phyloP scores from a whole-genome alignment of 2,113 vertebrate species.

The Apaloderma vittatum region DNA sequence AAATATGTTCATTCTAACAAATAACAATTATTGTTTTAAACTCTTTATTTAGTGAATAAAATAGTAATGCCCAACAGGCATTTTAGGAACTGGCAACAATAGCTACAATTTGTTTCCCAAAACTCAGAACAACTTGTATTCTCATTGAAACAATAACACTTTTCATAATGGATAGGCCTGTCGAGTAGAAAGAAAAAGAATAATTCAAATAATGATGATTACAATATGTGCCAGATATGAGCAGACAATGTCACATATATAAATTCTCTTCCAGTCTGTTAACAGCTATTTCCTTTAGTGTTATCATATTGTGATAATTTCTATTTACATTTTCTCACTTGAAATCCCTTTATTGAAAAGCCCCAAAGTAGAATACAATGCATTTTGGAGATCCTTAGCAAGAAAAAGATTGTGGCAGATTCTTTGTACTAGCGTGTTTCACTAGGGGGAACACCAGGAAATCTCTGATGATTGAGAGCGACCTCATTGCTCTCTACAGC shows the following conservation, averaged over 20 bases:
- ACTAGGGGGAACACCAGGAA: not conserved
- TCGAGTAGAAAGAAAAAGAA: constrained; percentile 54
- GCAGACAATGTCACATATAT: constrained; percentile 8
- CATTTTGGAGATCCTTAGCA: not conserved
- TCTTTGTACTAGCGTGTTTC: not conserved
- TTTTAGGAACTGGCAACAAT: constrained; percentile 57
- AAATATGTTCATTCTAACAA: constrained; percentile 28
- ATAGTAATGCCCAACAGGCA: constrained; percentile 48
- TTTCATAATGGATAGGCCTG: constrained; percentile 57
- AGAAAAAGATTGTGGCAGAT: not conserved
- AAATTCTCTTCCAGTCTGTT: constrained; percentile 33
- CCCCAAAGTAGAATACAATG: not conserved
- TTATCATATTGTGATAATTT: constrained; percentile 8
- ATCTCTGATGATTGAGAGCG: not conserved
- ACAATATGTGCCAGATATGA: constrained; percentile 18
- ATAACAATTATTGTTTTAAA: constrained; percentile 61
- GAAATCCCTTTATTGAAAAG: not conserved
- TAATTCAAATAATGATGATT: constrained; percentile 50
- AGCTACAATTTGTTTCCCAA: constrained; percentile 40
- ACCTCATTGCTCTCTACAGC: not conserved
- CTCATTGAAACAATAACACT: constrained; percentile 71
- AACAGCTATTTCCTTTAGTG: constrained; percentile 31
- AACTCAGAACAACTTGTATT: constrained; percentile 61
- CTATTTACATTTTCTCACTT: constrained; percentile 32
- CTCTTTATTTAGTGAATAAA: constrained; percentile 49